phyloP scores from a whole-genome alignment of 2,113 vertebrate species.

The Labeo rohita region DNA sequence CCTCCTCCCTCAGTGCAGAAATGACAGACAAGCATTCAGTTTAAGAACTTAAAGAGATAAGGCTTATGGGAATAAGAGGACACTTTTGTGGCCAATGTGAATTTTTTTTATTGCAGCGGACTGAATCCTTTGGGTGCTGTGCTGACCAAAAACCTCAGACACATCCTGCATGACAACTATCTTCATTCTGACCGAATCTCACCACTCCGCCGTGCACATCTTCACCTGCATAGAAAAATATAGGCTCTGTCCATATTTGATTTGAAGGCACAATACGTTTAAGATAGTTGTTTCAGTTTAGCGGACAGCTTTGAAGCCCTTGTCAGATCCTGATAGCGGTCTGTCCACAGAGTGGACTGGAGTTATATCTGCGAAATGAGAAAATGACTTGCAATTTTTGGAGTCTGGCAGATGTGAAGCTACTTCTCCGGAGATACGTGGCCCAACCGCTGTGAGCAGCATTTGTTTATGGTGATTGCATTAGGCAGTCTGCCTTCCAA shows the following conservation, averaged over 20 bases:
- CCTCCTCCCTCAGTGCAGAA: slow-evolving; percentile 28
- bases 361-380: slow-evolving; percentile 5
- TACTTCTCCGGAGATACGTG: slow-evolving; percentile 36
- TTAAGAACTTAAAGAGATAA: slow-evolving; percentile 53
- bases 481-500: slow-evolving; percentile 54
- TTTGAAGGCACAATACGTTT: not conserved
- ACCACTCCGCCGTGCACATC: not conserved
- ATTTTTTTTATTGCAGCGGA: slow-evolving; percentile 17
- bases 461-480: slow-evolving; percentile 56
- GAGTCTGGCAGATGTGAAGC: slow-evolving; percentile 26
- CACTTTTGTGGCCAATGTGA: slow-evolving; percentile 13
- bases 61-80: slow-evolving; percentile 21
- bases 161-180: not conserved
- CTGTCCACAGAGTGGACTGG: not conserved
- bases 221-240: slow-evolving; percentile 36
- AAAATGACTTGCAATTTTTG: slow-evolving; percentile 38
- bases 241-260: not conserved
- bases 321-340: slow-evolving; percentile 42
- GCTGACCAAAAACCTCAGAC: slow-evolving; percentile 17
- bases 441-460: slow-evolving; percentile 48
- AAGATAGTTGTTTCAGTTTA: slow-evolving; percentile 29
- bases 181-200: not conserved
- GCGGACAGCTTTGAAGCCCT: slow-evolving; percentile 5
- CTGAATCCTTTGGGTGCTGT: not conserved
- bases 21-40: slow-evolving; percentile 49